Base-by-base conservation (phyloP, 2,888 invertebrate species). In the Aspidiotus rigidus region DNA sequence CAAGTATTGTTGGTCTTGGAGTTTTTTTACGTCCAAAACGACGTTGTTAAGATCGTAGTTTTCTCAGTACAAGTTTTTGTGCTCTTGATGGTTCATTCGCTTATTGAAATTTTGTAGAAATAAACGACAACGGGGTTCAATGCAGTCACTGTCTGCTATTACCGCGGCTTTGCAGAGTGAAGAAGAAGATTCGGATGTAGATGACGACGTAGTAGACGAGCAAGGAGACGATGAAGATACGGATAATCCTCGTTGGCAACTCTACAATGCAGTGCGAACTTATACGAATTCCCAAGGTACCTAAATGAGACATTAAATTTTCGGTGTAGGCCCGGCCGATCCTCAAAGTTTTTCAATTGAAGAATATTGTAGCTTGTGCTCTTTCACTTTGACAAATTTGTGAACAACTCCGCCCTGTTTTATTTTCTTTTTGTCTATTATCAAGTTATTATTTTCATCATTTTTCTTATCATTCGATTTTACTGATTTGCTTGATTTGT, bases 211-310 rank as follows among this genome's bases (percentile, higher is more conserved):
- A 11, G 85, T 83, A 0, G 84, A 85, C 39, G 84, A 84, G 66
- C 86, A 87, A 54, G 86, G 85, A 69, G 83, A 82, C 44, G 85
- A 84, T 59, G 80, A 79, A 0, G 84, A 77, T 8, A 71, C 74
- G 73, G 85, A 90, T 75, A 89, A 90, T 70, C 93, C 93, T 0
- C 88, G 90, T 75, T 96, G 96, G 95, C 88, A 90, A 73, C 80
- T 98, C 0, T 90, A 92, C 75, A 92, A 93, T 77, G 85, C 88
- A 59, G 85, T 98, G 17, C 86, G 86, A 74, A 83, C 83, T 69
- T 81, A 84, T 7, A 83, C 84, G 0, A 84, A 82, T 71, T 80
- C 81, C 72, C 74, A 74, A 73, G 75, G 75, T 75, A n/a, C n/a
- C n/a, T n/a, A 63, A 64, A 11, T 44, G 5, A 28, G 28, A 28